Conservation (phyloP, 1,140 invertebrate genomes). For the Tetramorium alpestre region DNA sequence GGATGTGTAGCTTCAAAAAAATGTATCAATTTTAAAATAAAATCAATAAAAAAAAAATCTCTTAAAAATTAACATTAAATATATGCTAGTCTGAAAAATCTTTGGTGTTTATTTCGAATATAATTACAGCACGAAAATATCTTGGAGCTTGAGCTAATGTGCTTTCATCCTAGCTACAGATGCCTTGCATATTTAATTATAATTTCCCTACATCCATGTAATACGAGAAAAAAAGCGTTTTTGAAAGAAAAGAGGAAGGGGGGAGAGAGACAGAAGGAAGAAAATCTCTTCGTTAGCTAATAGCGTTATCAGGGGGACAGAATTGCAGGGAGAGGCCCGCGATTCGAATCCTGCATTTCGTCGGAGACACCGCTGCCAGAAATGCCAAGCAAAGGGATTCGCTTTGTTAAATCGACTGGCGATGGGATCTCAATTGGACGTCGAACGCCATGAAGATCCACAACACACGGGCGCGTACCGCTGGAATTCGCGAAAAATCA, state of each 20-base stretch:
- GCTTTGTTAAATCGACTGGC: neutral
- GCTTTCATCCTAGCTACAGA: neutral
- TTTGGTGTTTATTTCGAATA: neutral
- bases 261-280: neutral
- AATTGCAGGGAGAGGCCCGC: too few species aligned
- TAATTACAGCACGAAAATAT: slow-evolving; percentile 1
- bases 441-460: neutral
- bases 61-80: neutral
- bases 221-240: neutral
- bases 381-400: neutral
- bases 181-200: neutral
- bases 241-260: neutral
- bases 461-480: slow-evolving; percentile 74
- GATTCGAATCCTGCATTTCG: neutral
- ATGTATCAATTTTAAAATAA: neutral
- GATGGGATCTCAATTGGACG: neutral
- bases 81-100: neutral
- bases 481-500: slow-evolving; percentile 83
- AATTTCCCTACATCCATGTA: neutral
- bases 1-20: neutral
- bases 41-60: neutral
- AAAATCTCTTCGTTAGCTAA: neutral
- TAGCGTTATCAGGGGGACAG: neutral
- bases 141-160: neutral
- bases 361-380: neutral